A percentile compares a stretch with the other conserved stretches of the same genome.
Evolutionary conservation across 2,113 vertebrate genomes (phyloP).

Genomic region (Synodontis membranacea): DNA sequence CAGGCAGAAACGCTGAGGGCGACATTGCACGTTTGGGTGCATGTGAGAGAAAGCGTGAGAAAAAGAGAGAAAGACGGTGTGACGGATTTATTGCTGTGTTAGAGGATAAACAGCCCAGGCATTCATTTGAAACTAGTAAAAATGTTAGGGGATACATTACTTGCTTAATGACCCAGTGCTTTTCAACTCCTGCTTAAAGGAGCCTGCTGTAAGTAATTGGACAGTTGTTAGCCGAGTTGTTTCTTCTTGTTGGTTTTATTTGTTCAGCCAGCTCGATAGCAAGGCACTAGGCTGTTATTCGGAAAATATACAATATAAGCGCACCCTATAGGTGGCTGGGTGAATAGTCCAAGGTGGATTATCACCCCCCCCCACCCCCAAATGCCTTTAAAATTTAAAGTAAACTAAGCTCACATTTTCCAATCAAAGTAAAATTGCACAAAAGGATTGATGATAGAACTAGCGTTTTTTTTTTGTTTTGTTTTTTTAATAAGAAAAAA

Average conservation of each 20-base stretch:
- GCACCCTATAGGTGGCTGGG: background rate
- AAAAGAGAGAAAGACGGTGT: background rate
- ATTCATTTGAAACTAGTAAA: constrained; percentile 18
- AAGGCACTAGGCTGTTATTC: background rate
- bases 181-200: background rate
- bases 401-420: background rate
- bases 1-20: background rate
- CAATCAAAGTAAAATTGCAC: no score
- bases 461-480: background rate
- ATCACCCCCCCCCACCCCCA: background rate
- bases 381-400: background rate
- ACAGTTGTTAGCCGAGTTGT: background rate
- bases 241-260: background rate
- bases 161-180: constrained; percentile 41
- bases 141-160: constrained; percentile 11
- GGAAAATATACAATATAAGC: background rate
- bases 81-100: constrained; percentile 5
- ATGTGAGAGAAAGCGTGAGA: background rate
- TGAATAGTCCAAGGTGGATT: background rate
- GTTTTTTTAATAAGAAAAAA: no score
- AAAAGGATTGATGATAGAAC: background rate
- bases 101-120: background rate
- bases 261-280: background rate
- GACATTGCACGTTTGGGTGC: background rate
- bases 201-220: background rate